A percentile compares a stretch with the other conserved stretches of the same genome.
Conservation (phyloP, 1,140 invertebrate species). For the Pentalonia nigronervosa region DNA sequence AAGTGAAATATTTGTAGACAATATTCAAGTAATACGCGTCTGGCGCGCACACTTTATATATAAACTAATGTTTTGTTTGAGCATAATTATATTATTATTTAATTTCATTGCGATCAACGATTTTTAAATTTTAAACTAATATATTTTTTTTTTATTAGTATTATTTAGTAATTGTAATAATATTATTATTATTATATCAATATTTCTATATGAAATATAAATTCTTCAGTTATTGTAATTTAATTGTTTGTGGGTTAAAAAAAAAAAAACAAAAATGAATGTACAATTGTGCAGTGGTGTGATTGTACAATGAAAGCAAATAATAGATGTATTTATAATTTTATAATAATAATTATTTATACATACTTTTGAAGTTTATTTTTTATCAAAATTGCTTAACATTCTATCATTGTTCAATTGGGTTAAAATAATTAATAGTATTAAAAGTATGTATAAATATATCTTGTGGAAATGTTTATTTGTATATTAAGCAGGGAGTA, state of each 20-base stretch:
- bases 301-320: not conserved
- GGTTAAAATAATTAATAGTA: not conserved
- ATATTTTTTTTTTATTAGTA: not conserved
- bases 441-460: too few species aligned
- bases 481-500: not conserved
- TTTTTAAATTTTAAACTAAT: slow-evolving; percentile 4
- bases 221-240: not conserved
- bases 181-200: not conserved
- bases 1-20: not conserved
- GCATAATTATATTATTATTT: slow-evolving; percentile 2
- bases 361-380: not conserved
- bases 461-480: not conserved
- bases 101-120: not conserved
- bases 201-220: not conserved
- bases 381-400: not conserved
- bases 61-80: not conserved
- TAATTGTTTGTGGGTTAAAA: not conserved
- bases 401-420: not conserved
- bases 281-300: not conserved
- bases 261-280: not conserved
- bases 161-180: not conserved
- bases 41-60: not conserved
- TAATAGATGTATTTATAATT: not conserved
- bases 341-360: not conserved
- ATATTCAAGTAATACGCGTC: not conserved